Evolutionary conservation across 2,888 invertebrate species (phyloP), one percentile per base, ranked within the genome.

Genomic region (Apamea sordens): DNA sequence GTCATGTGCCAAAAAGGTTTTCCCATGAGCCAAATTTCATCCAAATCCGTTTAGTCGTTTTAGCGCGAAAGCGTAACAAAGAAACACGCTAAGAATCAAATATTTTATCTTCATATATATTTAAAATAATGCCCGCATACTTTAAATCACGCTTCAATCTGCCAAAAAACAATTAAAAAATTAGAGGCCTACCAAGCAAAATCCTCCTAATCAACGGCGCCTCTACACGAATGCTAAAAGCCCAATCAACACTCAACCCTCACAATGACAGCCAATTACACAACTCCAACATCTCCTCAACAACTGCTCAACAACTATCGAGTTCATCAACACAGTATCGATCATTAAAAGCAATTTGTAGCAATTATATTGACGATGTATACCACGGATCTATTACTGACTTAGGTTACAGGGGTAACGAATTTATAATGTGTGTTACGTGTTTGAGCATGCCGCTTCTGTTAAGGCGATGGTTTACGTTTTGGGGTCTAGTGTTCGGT

Each of bases 301-400:
- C 79, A 74, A 74, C 82, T 67, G 28, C 2, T 44, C 70, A 80
- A 86, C 82, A 83, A 84, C 77, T 84, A 72, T 84, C 75, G 71
- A 63, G 91, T 91, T 92, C 91, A 92, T 92, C 88, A 91, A 89
- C 91, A 91, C 89, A 80, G 80, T 80, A 82, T 84, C 76, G 84
- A 92, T 94, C 93, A 94, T 86, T 89, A 88, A 92, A 91, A 94
- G 75, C 84, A 95, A 95, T 90, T 95, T 94, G 92, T 91, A 91
- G 93, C 95, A 96, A 96, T 96, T 95, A 96, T 94, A 94, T 89
- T 88, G 92, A 92, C 89, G 92, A 91, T 89, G 90, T 91, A 90
- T 92, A 91, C 91, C 90, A 91, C 90, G 88, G 83, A 87, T 79
- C 85, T 86, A 87, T 87, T 87, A 78, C 87, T 18, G 68, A 64